These are phyloP conservation scores for Apis laboriosa DNA, from an alignment of 1,140 invertebrate genomes.

Conservation along the genomic window DNA sequence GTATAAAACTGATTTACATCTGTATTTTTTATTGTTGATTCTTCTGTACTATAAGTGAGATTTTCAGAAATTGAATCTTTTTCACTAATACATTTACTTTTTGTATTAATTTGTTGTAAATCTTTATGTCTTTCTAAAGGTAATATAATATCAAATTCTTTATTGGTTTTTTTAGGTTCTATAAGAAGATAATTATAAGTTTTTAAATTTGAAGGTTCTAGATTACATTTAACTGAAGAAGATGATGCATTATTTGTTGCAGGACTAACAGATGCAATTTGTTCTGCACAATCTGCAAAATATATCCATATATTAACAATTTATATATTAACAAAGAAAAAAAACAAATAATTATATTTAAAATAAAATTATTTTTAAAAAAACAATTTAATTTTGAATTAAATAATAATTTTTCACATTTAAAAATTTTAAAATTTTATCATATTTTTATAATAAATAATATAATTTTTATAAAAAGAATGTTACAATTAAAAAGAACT, in stretches of 20 bases:
- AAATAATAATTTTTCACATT: too few species aligned
- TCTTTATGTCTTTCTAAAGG: slow-evolving; percentile 53
- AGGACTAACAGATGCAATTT: slow-evolving; percentile 68
- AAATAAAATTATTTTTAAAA: background rate
- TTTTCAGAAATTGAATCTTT: slow-evolving; percentile 10
- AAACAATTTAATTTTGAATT: background rate
- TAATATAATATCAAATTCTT: slow-evolving; percentile 41
- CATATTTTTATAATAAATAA: background rate
- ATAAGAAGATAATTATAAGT: slow-evolving; percentile 41
- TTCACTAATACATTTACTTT: slow-evolving; percentile 26
- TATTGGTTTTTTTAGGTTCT: slow-evolving; percentile 45
- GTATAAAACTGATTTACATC: slow-evolving; percentile 72
- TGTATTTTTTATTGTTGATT: slow-evolving; percentile 37
- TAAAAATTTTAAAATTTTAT: background rate
- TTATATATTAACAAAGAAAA: background rate
- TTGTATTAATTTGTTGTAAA: slow-evolving; percentile 8
- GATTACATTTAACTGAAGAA: slow-evolving; percentile 8
- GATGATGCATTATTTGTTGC: slow-evolving; percentile 31
- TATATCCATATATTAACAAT: background rate
- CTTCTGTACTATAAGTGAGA: slow-evolving; percentile 1
- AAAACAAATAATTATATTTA: background rate
- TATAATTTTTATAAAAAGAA: background rate
- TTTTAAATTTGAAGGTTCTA: slow-evolving; percentile 37
- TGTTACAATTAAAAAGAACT: background rate
- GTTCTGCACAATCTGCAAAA: slow-evolving; percentile 76